phyloP scores from a whole-genome alignment of 2,113 vertebrate genomes.

The Prionailurus viverrinus region DNA sequence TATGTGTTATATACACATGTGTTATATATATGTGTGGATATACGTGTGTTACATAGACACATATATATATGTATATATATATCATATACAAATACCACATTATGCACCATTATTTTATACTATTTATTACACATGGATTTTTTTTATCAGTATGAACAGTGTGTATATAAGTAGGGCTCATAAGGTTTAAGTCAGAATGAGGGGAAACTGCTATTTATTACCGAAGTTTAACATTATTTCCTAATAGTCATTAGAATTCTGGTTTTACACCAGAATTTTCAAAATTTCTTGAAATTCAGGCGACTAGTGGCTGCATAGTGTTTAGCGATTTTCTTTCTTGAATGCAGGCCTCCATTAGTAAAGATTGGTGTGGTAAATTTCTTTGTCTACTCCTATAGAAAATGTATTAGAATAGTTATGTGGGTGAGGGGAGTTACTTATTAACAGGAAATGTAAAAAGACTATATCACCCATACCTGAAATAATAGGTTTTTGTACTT shows the following conservation, averaged over 20 bases:
- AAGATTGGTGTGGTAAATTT: not conserved
- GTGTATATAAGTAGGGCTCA: not conserved
- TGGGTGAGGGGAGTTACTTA: not conserved
- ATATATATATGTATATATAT: not conserved
- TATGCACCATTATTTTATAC: not conserved
- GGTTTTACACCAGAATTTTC: not conserved
- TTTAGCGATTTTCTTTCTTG: slow-evolving; percentile 35
- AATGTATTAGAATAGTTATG: not conserved
- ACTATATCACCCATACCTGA: not conserved
- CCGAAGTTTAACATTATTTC: not conserved
- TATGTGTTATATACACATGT: too few species aligned
- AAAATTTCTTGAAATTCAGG: not conserved
- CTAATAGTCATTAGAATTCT: not conserved
- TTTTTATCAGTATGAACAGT: not conserved
- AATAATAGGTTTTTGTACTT: not conserved
- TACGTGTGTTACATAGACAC: too few species aligned
- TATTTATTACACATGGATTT: not conserved
- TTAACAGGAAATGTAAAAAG: not conserved
- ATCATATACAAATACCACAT: not conserved
- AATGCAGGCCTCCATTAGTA: not conserved
- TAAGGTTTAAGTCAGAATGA: not conserved
- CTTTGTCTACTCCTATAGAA: not conserved
- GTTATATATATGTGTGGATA: too few species aligned
- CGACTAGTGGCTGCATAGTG: not conserved
- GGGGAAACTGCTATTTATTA: slow-evolving; percentile 1